Evolutionary conservation across 2,888 invertebrate genomes (phyloP), one percentile per base, ranked within the genome.

Genomic region (Meteorus cinctellus): DNA sequence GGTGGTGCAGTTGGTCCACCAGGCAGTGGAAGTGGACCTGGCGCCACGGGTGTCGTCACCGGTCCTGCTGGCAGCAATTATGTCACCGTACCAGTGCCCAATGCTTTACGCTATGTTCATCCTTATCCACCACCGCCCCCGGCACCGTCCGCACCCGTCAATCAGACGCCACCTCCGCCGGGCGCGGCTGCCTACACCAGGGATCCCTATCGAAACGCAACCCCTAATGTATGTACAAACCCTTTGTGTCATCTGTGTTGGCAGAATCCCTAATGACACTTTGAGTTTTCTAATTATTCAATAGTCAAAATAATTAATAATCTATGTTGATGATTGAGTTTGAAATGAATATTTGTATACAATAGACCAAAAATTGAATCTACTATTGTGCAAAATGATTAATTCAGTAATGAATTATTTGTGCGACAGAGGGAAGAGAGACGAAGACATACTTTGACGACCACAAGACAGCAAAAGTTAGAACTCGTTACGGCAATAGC

Each of bases 11-110:
- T 82, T 36, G 81, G 81, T 75, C 81, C 80, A 74, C 79, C 82
- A 74, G 80, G 91, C 72, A 81, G 77, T 83, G 86, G 81, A 90
- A 91, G 89, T 90, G 90, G 90, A 86, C 90, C 90, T 84, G 89
- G 87, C 84, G 88, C 89, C 82, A 89, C 89, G 76, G 90, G 88
- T 82, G 88, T 89, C 84, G 86, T 91, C 89, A 87, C 91, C 90
- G 91, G 82, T 90, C 90, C 80, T 90, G 91, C 91, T 81, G 90
- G 91, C 81, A 91, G 91, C 81, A 81, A 91, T 91, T 79, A 91
- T 91, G 80, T 90, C 89, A 65, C 92, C 88, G 85, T 92, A 90
- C 74, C 91, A 86, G 79, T 92, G 90, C 84, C 91, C 89, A 79
- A 86, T 67, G 85, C 86, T 71, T 84, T 89, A 48, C 86, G 89